Evolutionary conservation across 2,113 vertebrate species (phyloP).

Genomic region (Cromileptes altivelis): DNA sequence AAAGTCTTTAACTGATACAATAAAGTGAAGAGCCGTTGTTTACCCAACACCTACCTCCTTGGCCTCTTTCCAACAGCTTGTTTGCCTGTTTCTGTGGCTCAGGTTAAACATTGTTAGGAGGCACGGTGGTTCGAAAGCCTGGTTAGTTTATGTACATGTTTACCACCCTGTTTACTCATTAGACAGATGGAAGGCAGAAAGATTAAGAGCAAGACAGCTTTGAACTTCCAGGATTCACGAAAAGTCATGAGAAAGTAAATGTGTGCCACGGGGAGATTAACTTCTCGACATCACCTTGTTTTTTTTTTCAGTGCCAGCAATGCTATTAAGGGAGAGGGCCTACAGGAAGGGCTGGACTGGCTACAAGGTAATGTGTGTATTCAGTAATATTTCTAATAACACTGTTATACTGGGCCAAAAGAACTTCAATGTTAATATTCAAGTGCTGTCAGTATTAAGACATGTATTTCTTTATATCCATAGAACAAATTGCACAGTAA

Average conservation of each 20-base stretch:
- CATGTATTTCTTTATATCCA: constrained; percentile 77
- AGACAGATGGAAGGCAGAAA: constrained; percentile 69
- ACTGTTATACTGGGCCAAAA: not conserved
- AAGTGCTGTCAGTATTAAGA: constrained; percentile 11
- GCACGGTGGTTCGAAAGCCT: not conserved
- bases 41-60: constrained; percentile 1
- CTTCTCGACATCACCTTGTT: constrained; percentile 45
- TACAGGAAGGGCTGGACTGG: constrained; percentile 98
- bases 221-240: constrained; percentile 46
- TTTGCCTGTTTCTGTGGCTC: not conserved
- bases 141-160: constrained; percentile 11
- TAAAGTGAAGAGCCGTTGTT: not conserved
- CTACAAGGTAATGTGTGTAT: constrained; percentile 90
- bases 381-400: not conserved
- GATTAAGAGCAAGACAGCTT: constrained; percentile 66
- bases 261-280: constrained; percentile 47
- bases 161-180: constrained; percentile 63
- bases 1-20: constrained; percentile 34
- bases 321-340: constrained; percentile 95
- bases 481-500: constrained; percentile 95
- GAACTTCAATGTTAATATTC: constrained; percentile 1
- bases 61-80: not conserved
- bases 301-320: constrained; percentile 92
- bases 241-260: constrained; percentile 61
- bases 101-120: constrained; percentile 48